Evolutionary conservation across 2,888 invertebrate species (phyloP), one percentile per base, ranked within the genome.

Genomic region (Eupithecia tripunctaria): DNA sequence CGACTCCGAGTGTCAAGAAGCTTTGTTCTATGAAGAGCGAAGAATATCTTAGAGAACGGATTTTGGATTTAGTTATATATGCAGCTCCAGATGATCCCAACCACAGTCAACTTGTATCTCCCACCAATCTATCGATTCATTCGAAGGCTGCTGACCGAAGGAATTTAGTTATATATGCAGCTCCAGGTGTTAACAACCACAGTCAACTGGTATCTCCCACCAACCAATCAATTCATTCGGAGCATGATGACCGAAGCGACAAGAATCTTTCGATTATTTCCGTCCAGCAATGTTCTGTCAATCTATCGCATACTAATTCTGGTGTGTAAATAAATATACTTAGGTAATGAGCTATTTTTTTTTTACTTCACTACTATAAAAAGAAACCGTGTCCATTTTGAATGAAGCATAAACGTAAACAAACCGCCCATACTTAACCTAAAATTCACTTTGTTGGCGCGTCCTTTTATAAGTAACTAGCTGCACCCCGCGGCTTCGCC

Each of bases 1-100:
- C 80, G 0, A 70, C 77, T 63, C 77, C 77, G 18, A 75, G 72
- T 63, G 68, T 78, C 25, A 74, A 70, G 12, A 70, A 67, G 56
- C 68, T 73, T 21, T 27, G 67, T 60, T 69, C 71, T 43, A 27
- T 69, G 15, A 51, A 75, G 56, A 60, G 72, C 56, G 65, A 78
- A 67, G 38, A 51, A 12, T 72, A 78, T 4, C 47, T 76, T 18
- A 75, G 65, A 41, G 72, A 75, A 3, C 70, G 74, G 76, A 60
- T 73, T 21, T 27, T 70, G 47, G 73, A 76, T 47, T 25, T 56
- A 56, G 56, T 56, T 12, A 56, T 21, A 12, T 5, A 25, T 56
- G 25, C 14, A 25, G 14, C 4, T 12, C 56, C 56, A 56, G 56
- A 25, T 25, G 25, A 14, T 25, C 8, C 56, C 0, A 56, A 14